Conservation (phyloP, 2,113 vertebrate species). For the Fregata magnificens region DNA sequence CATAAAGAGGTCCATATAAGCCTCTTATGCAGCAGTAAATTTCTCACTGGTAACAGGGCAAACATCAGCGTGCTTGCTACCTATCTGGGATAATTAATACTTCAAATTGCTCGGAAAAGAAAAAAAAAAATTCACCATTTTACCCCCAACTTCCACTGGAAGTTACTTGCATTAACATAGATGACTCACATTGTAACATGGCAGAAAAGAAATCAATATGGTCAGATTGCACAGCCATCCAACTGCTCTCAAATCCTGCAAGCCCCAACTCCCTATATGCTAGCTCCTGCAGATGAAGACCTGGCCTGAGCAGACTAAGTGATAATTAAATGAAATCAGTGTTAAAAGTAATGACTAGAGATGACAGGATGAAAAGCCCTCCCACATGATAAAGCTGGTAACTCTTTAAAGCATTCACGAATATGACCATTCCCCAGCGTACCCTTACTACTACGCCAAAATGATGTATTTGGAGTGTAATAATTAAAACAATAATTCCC, state of each 20-base stretch:
- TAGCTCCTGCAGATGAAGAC: background rate
- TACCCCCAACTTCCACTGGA: background rate
- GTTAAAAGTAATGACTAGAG: slow-evolving; percentile 29
- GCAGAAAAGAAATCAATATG: background rate
- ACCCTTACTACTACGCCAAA: slow-evolving; percentile 47
- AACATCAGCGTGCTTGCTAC: background rate
- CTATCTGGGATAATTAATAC: background rate
- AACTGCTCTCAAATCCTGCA: background rate
- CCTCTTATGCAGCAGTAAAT: background rate
- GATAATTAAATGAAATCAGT: slow-evolving; percentile 39
- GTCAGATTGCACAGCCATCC: background rate
- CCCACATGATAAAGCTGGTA: background rate
- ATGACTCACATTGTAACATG: background rate
- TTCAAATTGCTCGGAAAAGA: background rate
- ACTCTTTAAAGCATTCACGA: slow-evolving; percentile 14
- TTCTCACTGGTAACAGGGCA: background rate
- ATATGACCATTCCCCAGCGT: slow-evolving; percentile 4
- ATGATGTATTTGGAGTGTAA: slow-evolving; percentile 65
- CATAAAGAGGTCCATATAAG: background rate
- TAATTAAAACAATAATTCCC: slow-evolving; percentile 78
- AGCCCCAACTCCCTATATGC: background rate
- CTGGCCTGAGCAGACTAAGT: slow-evolving; percentile 10
- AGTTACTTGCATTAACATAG: background rate
- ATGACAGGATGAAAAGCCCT: slow-evolving; percentile 26
- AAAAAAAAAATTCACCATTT: background rate